phyloP scores from a whole-genome alignment of 2,888 invertebrate genomes.

The Mythimna impura region DNA sequence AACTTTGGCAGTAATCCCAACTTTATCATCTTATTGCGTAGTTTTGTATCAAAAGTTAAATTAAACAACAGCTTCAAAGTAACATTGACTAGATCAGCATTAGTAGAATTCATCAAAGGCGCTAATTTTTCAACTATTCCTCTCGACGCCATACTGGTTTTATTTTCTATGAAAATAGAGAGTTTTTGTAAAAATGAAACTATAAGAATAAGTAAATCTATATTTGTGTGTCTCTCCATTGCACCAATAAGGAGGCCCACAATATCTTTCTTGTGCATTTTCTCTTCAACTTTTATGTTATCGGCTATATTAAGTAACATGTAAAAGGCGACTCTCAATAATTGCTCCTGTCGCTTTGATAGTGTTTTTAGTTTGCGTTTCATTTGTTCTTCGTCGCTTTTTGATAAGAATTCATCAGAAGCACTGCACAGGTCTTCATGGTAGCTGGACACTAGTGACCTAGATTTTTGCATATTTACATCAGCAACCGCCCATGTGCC shows the following conservation, averaged over 20 bases:
- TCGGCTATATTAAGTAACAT: conserved; percentile 98
- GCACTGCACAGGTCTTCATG: conserved; percentile 92
- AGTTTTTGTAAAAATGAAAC: conserved; percentile 98
- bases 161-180: conserved; percentile 98
- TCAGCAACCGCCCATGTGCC: conserved; percentile 92
- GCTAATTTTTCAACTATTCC: conserved; percentile 96
- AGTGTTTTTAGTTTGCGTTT: conserved; percentile 94
- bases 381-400: conserved; percentile 94
- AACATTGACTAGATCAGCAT: conserved; percentile 94
- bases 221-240: conserved; percentile 96
- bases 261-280: conserved; percentile 98
- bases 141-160: conserved; percentile 96
- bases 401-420: conserved; percentile 85
- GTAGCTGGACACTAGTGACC: conserved; percentile 92
- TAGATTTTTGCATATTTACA: conserved; percentile 89
- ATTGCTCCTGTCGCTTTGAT: conserved; percentile 97
- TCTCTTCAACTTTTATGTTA: conserved; percentile 98
- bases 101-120: conserved; percentile 93
- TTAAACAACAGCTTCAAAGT: conserved; percentile 97
- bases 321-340: conserved; percentile 97
- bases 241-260: conserved; percentile 96
- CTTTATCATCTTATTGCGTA: conserved; percentile 97
- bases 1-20: conserved; percentile 97
- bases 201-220: conserved; percentile 96
- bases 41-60: conserved; percentile 97